phyloP scores from a whole-genome alignment of 2,797 vertebrate genomes.

The Acanthurus tractus region DNA sequence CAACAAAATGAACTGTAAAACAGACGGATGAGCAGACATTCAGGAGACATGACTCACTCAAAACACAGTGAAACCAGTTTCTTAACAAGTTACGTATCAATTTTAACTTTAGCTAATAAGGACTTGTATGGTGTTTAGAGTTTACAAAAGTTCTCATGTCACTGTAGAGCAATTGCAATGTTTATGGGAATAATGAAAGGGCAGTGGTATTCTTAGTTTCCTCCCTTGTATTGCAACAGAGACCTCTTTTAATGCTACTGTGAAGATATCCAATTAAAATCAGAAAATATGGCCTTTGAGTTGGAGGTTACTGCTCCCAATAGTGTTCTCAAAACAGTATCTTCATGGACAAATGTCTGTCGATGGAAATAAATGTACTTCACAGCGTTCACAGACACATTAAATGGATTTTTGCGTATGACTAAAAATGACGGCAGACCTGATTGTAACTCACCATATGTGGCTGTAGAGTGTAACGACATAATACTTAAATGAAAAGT shows the following conservation, averaged over 20 bases:
- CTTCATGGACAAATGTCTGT: constrained; percentile 77
- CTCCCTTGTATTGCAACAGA: constrained; percentile 71
- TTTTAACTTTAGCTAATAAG: constrained; percentile 41
- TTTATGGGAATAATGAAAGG: constrained; percentile 79
- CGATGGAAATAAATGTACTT: constrained; percentile 72
- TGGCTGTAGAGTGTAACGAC: not conserved
- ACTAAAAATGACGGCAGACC: constrained; percentile 40
- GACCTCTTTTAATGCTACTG: constrained; percentile 68
- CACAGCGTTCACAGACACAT: constrained; percentile 40
- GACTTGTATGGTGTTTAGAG: constrained; percentile 42
- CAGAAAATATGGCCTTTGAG: constrained; percentile 80
- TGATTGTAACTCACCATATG: constrained; percentile 35
- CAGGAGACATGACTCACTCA: constrained; percentile 15
- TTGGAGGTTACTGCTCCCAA: constrained; percentile 74
- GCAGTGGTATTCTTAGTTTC: constrained; percentile 66
- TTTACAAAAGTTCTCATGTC: constrained; percentile 64
- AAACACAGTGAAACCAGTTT: constrained; percentile 37
- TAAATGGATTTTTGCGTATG: constrained; percentile 37
- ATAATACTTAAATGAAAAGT: constrained; percentile 13
- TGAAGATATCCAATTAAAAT: constrained; percentile 81
- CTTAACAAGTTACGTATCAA: constrained; percentile 55
- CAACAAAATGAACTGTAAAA: constrained; percentile 70
- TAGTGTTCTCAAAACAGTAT: constrained; percentile 68
- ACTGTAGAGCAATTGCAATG: constrained; percentile 59
- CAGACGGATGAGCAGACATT: constrained; percentile 40